Evolutionary conservation across 2,797 vertebrate genomes (phyloP), one percentile per base, ranked within the genome.

Genomic region (Dendrocincla fuliginosa): DNA sequence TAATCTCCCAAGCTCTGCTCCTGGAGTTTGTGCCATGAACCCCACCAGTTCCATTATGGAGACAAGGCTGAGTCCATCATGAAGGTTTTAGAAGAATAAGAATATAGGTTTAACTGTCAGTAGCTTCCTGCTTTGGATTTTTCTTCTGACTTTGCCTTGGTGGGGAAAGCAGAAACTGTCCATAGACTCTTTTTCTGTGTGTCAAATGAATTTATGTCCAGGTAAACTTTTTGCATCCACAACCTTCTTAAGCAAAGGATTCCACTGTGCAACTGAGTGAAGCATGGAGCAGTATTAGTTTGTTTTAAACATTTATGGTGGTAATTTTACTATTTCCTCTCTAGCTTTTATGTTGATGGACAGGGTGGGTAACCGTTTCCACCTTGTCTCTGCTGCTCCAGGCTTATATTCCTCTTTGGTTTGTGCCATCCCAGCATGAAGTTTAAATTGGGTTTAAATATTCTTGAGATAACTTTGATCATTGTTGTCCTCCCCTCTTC

Each of bases 111-210:
- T 87, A 5, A 3, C 11, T 64, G 46, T 50, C 18, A 64, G 1
- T 39, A 75, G 41, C 6, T 56, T 71, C 11, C 49, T 68, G 16
- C 11, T 80, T 71, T 30, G 41, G 55, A n/a, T 55, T 44, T 74
- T 50, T 25, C 27, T 67, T 70, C 52, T 37, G 28, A n/a, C 14
- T 53, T 73, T 74, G 30, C 11, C 15, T 75, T 79, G 6, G 3
- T 76, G 25, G 14, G n/a, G 27, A 57, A 61, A 63, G 41, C 2
- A 61, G 37, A 74, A 89, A 42, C 18, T 17, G 2, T 42, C 2
- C 1, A 13, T 28, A 53, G 52, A 11, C 5, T 20, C 46, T 41
- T 63, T 10, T 30, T 1, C 30, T 50, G 0, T n/a, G 18, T 5
- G 52, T 64, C 8, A 56, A 37, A 52, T 17, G 10, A 61, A 33